Evolutionary conservation across 1,140 invertebrate genomes (phyloP).

Genomic region (Bemisia tabaci): DNA sequence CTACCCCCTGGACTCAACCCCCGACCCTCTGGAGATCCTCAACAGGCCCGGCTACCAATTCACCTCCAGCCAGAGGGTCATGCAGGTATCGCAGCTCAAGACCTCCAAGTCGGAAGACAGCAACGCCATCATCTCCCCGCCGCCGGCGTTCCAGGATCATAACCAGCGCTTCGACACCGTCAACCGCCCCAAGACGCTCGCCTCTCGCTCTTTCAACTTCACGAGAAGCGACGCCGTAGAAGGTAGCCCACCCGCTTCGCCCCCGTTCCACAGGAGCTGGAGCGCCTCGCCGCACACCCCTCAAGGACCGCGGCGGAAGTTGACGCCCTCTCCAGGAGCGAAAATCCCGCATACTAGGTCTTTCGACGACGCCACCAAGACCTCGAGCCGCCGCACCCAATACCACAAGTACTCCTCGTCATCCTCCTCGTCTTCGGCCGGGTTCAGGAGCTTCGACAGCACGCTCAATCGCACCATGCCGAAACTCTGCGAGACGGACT

Average conservation of each 20-base stretch:
- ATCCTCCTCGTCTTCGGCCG: conserved; percentile 40
- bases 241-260: conserved; percentile 37
- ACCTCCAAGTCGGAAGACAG: conserved; percentile 38
- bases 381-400: conserved; percentile 36
- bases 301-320: conserved; percentile 22
- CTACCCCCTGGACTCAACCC: background rate
- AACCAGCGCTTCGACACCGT: conserved; percentile 20
- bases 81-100: conserved; percentile 19
- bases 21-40: conserved; percentile 2
- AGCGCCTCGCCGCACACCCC: conserved; percentile 2
- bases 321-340: conserved; percentile 22
- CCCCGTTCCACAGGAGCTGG: conserved; percentile 16
- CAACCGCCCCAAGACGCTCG: conserved; percentile 3
- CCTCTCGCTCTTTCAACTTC: conserved; percentile 1
- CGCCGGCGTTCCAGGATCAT: conserved; percentile 42
- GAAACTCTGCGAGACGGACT: conserved; percentile 40
- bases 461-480: conserved; percentile 30
- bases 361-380: conserved; percentile 37
- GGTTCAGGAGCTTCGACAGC: conserved; percentile 41
- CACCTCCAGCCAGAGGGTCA: background rate
- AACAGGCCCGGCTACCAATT: conserved; percentile 1
- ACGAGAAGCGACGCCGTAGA: conserved; percentile 32
- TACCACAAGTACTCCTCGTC: conserved; percentile 39
- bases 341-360: conserved; percentile 39
- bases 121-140: conserved; percentile 45